Evolutionary conservation across 2,888 invertebrate species (phyloP).

Genomic region (Apocheima hispidaria): DNA sequence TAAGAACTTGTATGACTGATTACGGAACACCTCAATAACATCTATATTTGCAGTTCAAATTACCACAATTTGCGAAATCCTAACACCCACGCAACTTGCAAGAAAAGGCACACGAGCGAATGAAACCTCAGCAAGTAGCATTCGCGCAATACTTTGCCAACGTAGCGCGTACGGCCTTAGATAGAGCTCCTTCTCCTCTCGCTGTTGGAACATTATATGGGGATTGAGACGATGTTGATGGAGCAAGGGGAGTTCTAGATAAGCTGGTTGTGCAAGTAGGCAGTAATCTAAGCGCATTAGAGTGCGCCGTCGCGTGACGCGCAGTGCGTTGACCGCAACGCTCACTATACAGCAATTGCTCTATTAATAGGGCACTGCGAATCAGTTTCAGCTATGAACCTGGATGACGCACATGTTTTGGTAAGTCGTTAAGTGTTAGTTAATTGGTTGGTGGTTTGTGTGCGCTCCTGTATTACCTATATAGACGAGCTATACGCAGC

Average conservation of each 20-base stretch:
- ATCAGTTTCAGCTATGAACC: slow-evolving; percentile 42
- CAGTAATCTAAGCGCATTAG: slow-evolving; percentile 83
- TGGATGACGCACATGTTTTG: slow-evolving; percentile 23
- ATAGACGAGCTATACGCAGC: no score
- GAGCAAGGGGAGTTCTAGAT: slow-evolving; percentile 51
- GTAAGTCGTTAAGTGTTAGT: not conserved
- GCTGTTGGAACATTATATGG: slow-evolving; percentile 5
- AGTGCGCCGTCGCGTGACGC: slow-evolving; percentile 80
- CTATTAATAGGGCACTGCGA: slow-evolving; percentile 72
- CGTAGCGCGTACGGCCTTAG: slow-evolving; percentile 54
- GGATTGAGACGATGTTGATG: slow-evolving; percentile 31
- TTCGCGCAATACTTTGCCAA: slow-evolving; percentile 70
- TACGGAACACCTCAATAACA: not conserved
- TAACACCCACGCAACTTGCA: slow-evolving; percentile 43
- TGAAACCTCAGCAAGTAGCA: slow-evolving; percentile 75
- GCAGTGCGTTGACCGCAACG: slow-evolving; percentile 79
- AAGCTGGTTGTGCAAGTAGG: slow-evolving; percentile 67
- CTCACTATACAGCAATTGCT: slow-evolving; percentile 64
- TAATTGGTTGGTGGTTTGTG: no score
- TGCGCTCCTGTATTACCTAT: no score
- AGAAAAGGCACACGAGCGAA: slow-evolving; percentile 54
- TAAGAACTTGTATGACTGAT: not conserved
- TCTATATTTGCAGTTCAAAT: slow-evolving; percentile 19
- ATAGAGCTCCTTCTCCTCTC: slow-evolving; percentile 50
- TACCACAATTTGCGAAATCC: slow-evolving; percentile 34